Conservation (phyloP, 1,140 invertebrate species). For the Dreissena polymorpha region DNA sequence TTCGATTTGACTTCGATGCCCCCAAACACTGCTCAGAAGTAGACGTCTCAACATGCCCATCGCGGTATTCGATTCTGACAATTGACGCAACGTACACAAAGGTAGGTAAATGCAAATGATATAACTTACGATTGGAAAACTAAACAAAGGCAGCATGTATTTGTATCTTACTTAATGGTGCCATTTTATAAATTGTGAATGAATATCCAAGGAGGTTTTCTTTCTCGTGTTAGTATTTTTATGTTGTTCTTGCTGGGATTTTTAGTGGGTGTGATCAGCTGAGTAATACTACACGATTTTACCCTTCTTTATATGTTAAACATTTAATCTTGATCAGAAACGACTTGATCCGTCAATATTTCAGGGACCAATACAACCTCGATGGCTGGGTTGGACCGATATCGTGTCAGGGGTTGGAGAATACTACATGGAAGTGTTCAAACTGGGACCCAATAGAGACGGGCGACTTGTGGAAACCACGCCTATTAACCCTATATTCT, state of each 20-base stretch:
- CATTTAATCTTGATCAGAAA: background rate
- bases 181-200: too few species aligned
- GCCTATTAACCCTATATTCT: slow-evolving; percentile 28
- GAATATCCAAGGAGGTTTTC: too few species aligned
- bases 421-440: too few species aligned
- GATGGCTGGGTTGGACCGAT: slow-evolving; percentile 55
- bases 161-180: background rate
- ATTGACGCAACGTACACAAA: slow-evolving; percentile 10
- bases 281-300: background rate
- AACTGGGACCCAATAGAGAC: slow-evolving; percentile 13
- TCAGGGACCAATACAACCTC: slow-evolving; percentile 19
- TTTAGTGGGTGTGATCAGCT: background rate
- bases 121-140: background rate
- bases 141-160: background rate
- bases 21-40: slow-evolving; percentile 27
- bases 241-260: background rate
- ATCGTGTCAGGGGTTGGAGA: slow-evolving; percentile 37
- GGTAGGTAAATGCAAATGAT: background rate
- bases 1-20: slow-evolving; percentile 37
- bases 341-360: background rate
- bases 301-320: background rate
- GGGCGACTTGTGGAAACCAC: slow-evolving; percentile 13
- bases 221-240: too few species aligned
- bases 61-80: background rate
- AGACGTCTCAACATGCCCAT: background rate